A percentile compares a stretch with the other conserved stretches of the same genome.
Conservation (phyloP, 2,888 invertebrate species). For the Acanthacorydalis orientalis region DNA sequence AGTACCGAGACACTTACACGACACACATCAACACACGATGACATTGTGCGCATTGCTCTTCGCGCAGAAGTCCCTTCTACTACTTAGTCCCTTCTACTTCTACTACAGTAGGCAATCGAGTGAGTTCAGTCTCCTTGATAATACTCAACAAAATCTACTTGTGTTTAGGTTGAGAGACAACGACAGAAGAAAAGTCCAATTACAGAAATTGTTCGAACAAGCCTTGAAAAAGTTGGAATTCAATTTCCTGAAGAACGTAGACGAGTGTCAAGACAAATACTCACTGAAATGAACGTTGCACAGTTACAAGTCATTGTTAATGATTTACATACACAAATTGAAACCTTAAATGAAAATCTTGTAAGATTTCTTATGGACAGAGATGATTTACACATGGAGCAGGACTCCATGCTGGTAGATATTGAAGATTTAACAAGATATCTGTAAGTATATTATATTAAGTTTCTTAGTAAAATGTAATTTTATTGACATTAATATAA, state of each 20-base stretch:
- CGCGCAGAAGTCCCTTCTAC: too few species aligned
- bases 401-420: constrained; percentile 94
- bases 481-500: too few species aligned
- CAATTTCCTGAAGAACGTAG: constrained; percentile 69
- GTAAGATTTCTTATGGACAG: constrained; percentile 80
- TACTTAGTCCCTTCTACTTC: too few species aligned
- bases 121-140: too few species aligned
- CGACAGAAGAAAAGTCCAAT: constrained; percentile 62
- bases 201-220: constrained; percentile 68
- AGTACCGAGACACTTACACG: too few species aligned
- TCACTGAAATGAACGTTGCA: constrained; percentile 86
- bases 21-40: too few species aligned
- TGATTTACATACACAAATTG: constrained; percentile 86
- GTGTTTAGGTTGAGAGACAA: constrained; percentile 40
- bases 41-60: too few species aligned
- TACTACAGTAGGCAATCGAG: too few species aligned
- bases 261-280: constrained; percentile 65
- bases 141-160: too few species aligned
- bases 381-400: constrained; percentile 94
- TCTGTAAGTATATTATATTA: constrained; percentile 52
- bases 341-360: constrained; percentile 76
- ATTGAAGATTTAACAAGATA: constrained; percentile 89
- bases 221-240: constrained; percentile 66
- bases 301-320: constrained; percentile 90
- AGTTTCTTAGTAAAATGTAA: too few species aligned